Evolutionary conservation across 1,140 invertebrate genomes (phyloP).

Genomic region (Trachelipus rathkii): DNA sequence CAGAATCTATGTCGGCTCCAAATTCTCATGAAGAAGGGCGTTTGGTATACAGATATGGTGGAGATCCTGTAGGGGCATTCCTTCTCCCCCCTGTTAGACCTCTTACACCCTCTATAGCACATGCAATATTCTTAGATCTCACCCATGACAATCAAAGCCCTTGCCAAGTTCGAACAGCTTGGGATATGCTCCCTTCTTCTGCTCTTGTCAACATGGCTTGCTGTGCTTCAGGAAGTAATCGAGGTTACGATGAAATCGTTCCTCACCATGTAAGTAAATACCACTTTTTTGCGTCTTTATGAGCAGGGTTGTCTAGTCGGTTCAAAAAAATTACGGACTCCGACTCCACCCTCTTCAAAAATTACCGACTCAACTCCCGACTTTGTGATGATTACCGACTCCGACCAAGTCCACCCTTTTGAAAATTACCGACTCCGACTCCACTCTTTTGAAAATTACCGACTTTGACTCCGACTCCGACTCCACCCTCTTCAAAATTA

Average conservation of each 20-base stretch:
- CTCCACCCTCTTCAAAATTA: too few relatives aligned
- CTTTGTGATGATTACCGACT: too few relatives aligned
- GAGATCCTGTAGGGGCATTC: constrained; percentile 87
- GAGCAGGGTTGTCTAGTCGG: too few relatives aligned
- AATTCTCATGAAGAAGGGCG: constrained; percentile 88
- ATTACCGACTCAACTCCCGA: too few relatives aligned
- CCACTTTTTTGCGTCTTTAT: too few relatives aligned
- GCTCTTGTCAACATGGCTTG: constrained; percentile 87
- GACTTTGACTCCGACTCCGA: too few relatives aligned
- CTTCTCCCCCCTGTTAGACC: constrained; percentile 56
- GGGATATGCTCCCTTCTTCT: constrained; percentile 82
- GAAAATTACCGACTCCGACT: too few relatives aligned
- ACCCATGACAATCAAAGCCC: constrained; percentile 96
- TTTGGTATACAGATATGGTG: constrained; percentile 91
- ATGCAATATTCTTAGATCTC: constrained; percentile 90
- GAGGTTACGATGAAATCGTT: constrained; percentile 95
- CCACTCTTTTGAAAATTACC: too few relatives aligned
- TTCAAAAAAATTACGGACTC: too few relatives aligned
- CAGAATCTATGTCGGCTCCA: constrained; percentile 87
- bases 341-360: too few relatives aligned
- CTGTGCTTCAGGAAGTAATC: constrained; percentile 87
- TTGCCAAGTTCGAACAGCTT: constrained; percentile 74
- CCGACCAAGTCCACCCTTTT: too few relatives aligned
- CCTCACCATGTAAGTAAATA: constrained; percentile 77
- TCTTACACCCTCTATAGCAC: constrained; percentile 76